phyloP scores from a whole-genome alignment of 2,888 invertebrate species.

The Monoplex corrugatus region DNA sequence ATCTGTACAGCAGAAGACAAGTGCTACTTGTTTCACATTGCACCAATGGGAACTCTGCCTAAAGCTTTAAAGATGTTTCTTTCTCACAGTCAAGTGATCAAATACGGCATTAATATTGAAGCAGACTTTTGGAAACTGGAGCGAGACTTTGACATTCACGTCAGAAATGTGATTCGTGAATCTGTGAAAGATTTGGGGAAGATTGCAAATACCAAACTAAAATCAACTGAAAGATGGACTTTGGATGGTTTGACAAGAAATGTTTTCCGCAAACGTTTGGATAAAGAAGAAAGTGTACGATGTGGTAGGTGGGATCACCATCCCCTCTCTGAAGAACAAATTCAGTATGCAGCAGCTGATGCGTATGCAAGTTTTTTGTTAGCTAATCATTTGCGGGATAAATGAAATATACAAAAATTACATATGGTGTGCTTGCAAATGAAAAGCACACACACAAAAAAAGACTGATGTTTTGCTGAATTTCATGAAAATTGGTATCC shows the following conservation, averaged over 20 bases:
- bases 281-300: slow-evolving; percentile 66
- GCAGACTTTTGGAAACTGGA: slow-evolving; percentile 74
- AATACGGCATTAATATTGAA: slow-evolving; percentile 72
- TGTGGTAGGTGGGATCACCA: slow-evolving; percentile 71
- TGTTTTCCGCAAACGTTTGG: slow-evolving; percentile 65
- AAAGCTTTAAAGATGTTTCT: slow-evolving; percentile 63
- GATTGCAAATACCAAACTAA: slow-evolving; percentile 69
- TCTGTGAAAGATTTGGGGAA: slow-evolving; percentile 66
- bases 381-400: slow-evolving; percentile 42
- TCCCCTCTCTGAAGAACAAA: slow-evolving; percentile 69
- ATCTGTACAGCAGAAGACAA: slow-evolving; percentile 63
- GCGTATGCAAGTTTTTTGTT: slow-evolving; percentile 62
- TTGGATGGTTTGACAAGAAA: slow-evolving; percentile 71
- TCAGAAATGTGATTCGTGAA: slow-evolving; percentile 61
- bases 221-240: slow-evolving; percentile 72
- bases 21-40: slow-evolving; percentile 74
- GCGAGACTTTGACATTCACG: slow-evolving; percentile 69
- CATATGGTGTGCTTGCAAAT: too few species aligned
- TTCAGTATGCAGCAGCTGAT: slow-evolving; percentile 73
- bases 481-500: too few species aligned
- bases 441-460: too few species aligned
- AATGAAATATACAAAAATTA: background rate
- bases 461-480: too few species aligned
- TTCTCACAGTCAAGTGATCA: slow-evolving; percentile 62
- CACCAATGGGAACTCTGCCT: slow-evolving; percentile 69